phyloP scores from a whole-genome alignment of 2,888 invertebrate genomes.

The Metellina segmentata region DNA sequence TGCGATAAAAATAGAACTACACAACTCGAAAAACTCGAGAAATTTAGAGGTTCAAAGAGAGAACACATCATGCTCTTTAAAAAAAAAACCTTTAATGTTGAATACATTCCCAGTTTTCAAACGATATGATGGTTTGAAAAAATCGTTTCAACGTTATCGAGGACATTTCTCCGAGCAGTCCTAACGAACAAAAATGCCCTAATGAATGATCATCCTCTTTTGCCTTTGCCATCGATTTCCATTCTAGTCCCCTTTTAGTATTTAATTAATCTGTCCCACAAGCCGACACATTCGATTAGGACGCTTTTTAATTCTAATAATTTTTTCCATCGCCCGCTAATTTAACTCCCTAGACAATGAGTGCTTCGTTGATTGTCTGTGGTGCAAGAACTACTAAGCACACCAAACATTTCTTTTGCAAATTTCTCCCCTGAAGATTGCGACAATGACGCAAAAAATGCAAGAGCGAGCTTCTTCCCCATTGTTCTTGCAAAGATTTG shows the following conservation, averaged over 20 bases:
- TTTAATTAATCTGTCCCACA: slow-evolving; percentile 45
- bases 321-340: slow-evolving; percentile 33
- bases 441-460: slow-evolving; percentile 3
- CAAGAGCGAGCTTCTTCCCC: slow-evolving; percentile 5
- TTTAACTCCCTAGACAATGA: slow-evolving; percentile 18
- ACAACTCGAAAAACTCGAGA: too few relatives aligned
- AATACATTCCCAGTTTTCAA: too few relatives aligned
- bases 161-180: too few relatives aligned
- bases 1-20: too few relatives aligned
- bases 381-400: slow-evolving; percentile 12
- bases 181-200: neutral
- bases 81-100: too few relatives aligned
- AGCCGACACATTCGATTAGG: neutral
- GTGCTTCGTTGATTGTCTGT: slow-evolving; percentile 28
- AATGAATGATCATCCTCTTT: slow-evolving; percentile 27
- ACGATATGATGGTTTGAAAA: too few relatives aligned
- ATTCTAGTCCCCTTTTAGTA: neutral
- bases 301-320: slow-evolving; percentile 9
- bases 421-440: slow-evolving; percentile 1
- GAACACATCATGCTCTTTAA: too few relatives aligned
- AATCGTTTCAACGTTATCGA: too few relatives aligned
- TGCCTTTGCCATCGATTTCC: neutral
- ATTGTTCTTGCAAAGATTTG: slow-evolving; percentile 56
- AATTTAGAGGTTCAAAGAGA: too few relatives aligned
- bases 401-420: slow-evolving; percentile 36